phyloP scores from a whole-genome alignment of 2,888 invertebrate species.

The Elgonia sp. region DNA sequence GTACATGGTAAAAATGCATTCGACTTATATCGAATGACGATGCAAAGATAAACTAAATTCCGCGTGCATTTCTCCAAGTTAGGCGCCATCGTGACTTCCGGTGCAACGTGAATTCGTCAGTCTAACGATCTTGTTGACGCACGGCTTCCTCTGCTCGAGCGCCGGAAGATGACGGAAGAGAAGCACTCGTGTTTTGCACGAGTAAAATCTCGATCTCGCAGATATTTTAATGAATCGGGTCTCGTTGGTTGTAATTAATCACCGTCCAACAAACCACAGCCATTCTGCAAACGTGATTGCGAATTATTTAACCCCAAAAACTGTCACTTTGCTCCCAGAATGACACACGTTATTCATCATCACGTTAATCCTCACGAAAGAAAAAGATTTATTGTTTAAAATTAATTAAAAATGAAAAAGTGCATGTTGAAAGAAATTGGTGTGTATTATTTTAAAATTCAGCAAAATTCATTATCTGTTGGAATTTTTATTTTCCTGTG shows the following conservation, averaged over 20 bases:
- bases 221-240: constrained; percentile 84
- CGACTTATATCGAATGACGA: constrained; percentile 62
- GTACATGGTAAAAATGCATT: constrained; percentile 33
- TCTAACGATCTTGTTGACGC: constrained; percentile 86
- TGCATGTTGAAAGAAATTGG: not conserved
- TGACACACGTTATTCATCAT: constrained; percentile 40
- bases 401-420: constrained; percentile 9
- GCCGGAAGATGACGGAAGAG: constrained; percentile 76
- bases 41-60: constrained; percentile 56
- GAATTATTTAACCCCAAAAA: constrained; percentile 56
- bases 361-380: constrained; percentile 25
- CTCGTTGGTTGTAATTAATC: constrained; percentile 86
- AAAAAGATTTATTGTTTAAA: constrained; percentile 45
- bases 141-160: constrained; percentile 82
- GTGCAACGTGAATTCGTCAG: constrained; percentile 82
- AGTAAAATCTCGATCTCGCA: constrained; percentile 78
- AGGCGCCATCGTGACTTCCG: constrained; percentile 77
- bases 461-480: no score
- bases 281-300: constrained; percentile 56
- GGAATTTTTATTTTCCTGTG: not conserved
- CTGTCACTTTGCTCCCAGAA: constrained; percentile 34
- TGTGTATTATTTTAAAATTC: not conserved
- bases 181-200: constrained; percentile 78
- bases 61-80: constrained; percentile 53
- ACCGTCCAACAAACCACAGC: constrained; percentile 56